Evolutionary conservation across 2,113 vertebrate genomes (phyloP).

Genomic region (Paracanthobrama guichenoti): DNA sequence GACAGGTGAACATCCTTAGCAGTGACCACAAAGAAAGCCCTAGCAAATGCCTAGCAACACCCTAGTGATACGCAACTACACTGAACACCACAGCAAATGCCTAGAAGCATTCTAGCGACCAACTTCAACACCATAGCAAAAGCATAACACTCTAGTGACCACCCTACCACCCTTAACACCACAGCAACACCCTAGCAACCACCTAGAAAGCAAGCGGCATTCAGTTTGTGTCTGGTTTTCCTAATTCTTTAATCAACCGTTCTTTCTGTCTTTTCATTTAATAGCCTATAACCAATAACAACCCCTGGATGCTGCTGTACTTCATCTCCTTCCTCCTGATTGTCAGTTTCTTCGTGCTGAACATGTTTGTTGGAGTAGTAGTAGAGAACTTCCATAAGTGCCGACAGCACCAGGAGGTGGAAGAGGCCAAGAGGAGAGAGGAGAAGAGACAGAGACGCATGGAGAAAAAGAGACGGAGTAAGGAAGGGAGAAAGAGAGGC

Average conservation of each 20-base stretch:
- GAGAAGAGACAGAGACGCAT: slow-evolving; percentile 90
- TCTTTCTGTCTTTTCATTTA: slow-evolving; percentile 9
- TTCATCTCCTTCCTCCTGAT: slow-evolving; percentile 99
- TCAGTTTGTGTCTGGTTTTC: neutral
- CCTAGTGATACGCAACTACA: neutral
- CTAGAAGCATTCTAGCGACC: neutral
- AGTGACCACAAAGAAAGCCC: neutral
- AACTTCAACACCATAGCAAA: neutral
- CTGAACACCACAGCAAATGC: too few species aligned
- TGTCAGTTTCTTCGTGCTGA: slow-evolving; percentile 98
- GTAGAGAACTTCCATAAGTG: slow-evolving; percentile 99
- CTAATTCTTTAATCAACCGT: neutral
- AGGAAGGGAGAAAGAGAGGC: slow-evolving; percentile 65
- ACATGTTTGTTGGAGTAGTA: slow-evolving; percentile 98
- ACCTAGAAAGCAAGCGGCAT: neutral
- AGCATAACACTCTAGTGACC: neutral
- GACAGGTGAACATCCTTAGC: neutral
- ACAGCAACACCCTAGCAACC: neutral
- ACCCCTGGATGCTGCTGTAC: slow-evolving; percentile 98
- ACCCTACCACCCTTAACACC: neutral
- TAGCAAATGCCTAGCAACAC: neutral
- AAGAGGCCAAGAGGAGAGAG: slow-evolving; percentile 91
- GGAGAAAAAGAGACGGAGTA: slow-evolving; percentile 96
- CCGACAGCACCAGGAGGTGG: slow-evolving; percentile 95
- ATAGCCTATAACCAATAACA: slow-evolving; percentile 94